These are phyloP conservation scores for Agrotis ipsilon DNA, from an alignment of 2,888 invertebrate species.

Conservation along the genomic window DNA sequence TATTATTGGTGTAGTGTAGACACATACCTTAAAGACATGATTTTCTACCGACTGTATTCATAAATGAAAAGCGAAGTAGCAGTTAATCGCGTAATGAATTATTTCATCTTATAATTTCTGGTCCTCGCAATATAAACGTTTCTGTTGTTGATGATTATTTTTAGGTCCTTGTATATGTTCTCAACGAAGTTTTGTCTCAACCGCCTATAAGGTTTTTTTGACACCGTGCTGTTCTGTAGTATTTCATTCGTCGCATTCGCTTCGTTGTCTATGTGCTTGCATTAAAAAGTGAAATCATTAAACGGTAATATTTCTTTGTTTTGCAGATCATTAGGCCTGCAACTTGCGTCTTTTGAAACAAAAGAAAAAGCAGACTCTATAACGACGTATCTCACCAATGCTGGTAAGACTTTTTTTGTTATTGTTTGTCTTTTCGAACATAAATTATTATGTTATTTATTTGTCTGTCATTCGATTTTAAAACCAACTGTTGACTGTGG, in stretches of 20 bases:
- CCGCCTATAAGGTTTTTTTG: too few relatives aligned
- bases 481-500: not conserved
- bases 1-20: not conserved
- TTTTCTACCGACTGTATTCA: not conserved
- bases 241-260: not conserved
- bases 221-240: too few relatives aligned
- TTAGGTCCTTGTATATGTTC: not conserved
- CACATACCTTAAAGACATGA: not conserved
- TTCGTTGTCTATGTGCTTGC: not conserved
- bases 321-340: constrained; percentile 94
- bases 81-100: constrained; percentile 21
- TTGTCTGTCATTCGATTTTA: not conserved
- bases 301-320: constrained; percentile 28
- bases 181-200: not conserved
- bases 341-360: constrained; percentile 96
- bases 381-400: constrained; percentile 95
- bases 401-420: constrained; percentile 89
- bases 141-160: not conserved
- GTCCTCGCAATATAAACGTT: not conserved
- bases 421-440: not conserved
- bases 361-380: constrained; percentile 97
- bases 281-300: not conserved
- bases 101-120: constrained; percentile 12
- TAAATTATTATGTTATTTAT: not conserved
- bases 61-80: constrained; percentile 17